Evolutionary conservation across 2,113 vertebrate genomes (phyloP), one percentile per base, ranked within the genome.

Genomic region (Epinephelus moara): DNA sequence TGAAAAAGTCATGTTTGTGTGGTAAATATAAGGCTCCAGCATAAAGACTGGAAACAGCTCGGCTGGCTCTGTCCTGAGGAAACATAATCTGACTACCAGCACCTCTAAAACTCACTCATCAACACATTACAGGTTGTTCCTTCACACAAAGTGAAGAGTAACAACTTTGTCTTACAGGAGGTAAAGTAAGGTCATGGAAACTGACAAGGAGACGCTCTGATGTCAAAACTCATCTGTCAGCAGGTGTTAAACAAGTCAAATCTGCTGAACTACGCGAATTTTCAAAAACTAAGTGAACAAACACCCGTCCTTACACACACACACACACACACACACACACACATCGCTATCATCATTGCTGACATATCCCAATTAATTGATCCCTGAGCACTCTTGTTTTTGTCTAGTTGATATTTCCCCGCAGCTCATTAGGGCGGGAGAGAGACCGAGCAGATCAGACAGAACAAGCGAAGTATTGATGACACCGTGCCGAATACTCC

Each of bases 341-440:
- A 68, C n/a, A 61, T 12, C 75, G 21, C 67, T 66, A 49, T 84
- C 64, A 81, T 80, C 60, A 60, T 61, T 57, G 75, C 78, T 83
- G 85, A 85, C 82, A 75, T 71, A 69, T 53, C 47, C 30, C 40
- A 81, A 78, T 87, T 93, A 94, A 94, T 84, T 93, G 88, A 94
- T 93, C 90, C 93, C 92, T 37, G 82, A 87, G 85, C 90, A 37
- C 85, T 87, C 47, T 37, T 85, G 84, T 85, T 93, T 92, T 90
- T 76, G 75, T 84, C 63, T 66, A 52, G 75, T 33, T 88, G 80
- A 81, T 87, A 59, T 82, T 84, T 89, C 68, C 53, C 82, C 13
- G 45, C 75, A 30, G 82, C 82, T 90, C 82, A 89, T 85, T 88
- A 90, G 56, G 23, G 47, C 9, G 45, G 60, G 53, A 30, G 67